A percentile compares a stretch with the other conserved stretches of the same genome.
Evolutionary conservation across 2,888 invertebrate genomes (phyloP).

Genomic region (Pachydiplax longipennis): DNA sequence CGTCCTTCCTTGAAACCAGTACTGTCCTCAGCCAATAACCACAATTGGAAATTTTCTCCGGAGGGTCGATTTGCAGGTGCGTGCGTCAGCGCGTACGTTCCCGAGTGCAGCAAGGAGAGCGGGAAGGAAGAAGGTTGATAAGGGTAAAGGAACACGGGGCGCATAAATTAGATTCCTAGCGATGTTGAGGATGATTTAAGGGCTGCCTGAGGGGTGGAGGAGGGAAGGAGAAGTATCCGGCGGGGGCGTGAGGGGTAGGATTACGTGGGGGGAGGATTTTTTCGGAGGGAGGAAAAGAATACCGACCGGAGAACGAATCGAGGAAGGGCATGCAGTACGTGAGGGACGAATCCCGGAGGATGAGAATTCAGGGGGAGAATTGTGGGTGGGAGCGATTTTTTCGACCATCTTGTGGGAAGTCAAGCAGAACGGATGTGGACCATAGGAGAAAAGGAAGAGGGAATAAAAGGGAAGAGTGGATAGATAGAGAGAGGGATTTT

Average conservation of each 20-base stretch:
- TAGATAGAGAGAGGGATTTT: not conserved
- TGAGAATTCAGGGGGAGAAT: not conserved
- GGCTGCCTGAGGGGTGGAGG: not conserved
- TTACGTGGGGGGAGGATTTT: not conserved
- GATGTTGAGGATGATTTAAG: conserved; percentile 38
- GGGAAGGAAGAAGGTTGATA: not conserved
- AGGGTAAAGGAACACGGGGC: conserved; percentile 17
- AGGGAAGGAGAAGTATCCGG: not conserved
- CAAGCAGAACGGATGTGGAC: conserved; percentile 7
- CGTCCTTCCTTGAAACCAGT: no score
- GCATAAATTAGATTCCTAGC: conserved; percentile 34
- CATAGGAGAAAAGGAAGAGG: not conserved
- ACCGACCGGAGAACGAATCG: not conserved
- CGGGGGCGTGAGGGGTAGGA: not conserved
- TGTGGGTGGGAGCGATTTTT: not conserved
- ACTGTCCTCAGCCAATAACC: no score
- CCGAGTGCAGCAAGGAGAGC: not conserved
- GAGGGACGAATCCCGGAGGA: not conserved
- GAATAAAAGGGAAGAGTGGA: not conserved
- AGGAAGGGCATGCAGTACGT: not conserved
- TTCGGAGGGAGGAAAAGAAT: not conserved
- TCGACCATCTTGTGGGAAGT: not conserved
- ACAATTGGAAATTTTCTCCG: no score
- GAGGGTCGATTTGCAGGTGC: not conserved
- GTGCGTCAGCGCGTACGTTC: not conserved